phyloP scores from a whole-genome alignment of 2,888 invertebrate species.

The Drosophila longiperda region DNA sequence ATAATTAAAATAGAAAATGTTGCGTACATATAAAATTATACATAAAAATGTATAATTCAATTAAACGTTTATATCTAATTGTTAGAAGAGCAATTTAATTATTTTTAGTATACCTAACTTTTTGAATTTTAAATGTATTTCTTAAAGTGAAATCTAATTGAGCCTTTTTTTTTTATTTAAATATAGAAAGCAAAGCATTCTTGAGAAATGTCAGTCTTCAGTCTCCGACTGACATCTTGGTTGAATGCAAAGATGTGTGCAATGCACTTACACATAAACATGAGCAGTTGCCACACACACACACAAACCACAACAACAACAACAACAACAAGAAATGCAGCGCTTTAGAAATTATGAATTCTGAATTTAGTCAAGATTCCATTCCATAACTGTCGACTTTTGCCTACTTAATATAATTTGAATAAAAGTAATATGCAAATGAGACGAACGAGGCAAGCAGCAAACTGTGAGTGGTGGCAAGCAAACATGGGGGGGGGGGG shows the following conservation, averaged over 20 bases:
- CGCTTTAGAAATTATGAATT: conserved; percentile 49
- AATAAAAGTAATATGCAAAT: conserved; percentile 71
- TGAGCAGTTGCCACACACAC: conserved; percentile 12
- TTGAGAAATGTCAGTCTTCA: neutral
- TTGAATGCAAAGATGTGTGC: neutral
- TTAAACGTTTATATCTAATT: neutral
- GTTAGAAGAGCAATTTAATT: neutral
- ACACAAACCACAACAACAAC: conserved; percentile 11
- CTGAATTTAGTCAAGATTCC: conserved; percentile 49
- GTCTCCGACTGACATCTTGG: neutral
- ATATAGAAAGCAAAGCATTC: neutral
- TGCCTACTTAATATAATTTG: conserved; percentile 72
- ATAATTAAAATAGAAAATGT: too few relatives aligned
- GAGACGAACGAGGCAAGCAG: conserved; percentile 6
- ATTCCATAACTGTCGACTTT: conserved; percentile 47
- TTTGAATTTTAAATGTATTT: neutral
- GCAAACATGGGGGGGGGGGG: conserved; percentile 1
- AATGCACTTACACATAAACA: neutral
- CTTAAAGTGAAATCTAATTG: neutral
- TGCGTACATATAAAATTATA: neutral
- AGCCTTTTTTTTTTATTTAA: neutral
- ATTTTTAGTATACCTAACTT: neutral
- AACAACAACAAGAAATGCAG: conserved; percentile 6
- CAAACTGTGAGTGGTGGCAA: conserved; percentile 34
- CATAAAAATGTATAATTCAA: neutral